A percentile compares a stretch with the other conserved stretches of the same genome.
phyloP scores from a whole-genome alignment of 2,113 vertebrate genomes.

The Panthera tigris region DNA sequence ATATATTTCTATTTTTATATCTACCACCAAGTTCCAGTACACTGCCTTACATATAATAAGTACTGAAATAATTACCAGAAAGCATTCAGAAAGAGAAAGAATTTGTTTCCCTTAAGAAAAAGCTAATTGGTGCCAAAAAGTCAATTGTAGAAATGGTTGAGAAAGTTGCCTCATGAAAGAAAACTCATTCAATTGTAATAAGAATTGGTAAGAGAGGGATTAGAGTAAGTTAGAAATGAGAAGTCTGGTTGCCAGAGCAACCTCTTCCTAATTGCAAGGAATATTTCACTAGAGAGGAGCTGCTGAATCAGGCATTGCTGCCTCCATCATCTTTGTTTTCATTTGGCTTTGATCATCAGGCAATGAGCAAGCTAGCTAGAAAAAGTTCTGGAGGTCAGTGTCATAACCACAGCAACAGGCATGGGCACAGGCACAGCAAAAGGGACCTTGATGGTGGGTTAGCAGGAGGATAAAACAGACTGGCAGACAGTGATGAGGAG shows the following conservation, averaged over 20 bases:
- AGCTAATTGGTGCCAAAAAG: constrained; percentile 38
- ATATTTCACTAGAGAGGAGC: background rate
- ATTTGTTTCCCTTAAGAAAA: constrained; percentile 47
- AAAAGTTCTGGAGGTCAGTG: constrained; percentile 5
- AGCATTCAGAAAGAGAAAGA: constrained; percentile 20
- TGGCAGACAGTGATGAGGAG: background rate
- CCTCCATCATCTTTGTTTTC: constrained; percentile 56
- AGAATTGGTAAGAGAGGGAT: constrained; percentile 61
- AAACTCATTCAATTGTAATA: constrained; percentile 53
- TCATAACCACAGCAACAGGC: constrained; percentile 16
- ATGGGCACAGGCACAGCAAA: background rate
- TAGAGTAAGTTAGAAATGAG: constrained; percentile 58
- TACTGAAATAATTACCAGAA: constrained; percentile 25
- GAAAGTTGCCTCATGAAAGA: constrained; percentile 54
- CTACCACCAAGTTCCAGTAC: background rate
- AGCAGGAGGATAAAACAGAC: background rate
- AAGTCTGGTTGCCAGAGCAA: constrained; percentile 65
- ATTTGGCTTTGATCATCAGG: constrained; percentile 59
- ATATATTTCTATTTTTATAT: background rate
- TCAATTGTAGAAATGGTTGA: constrained; percentile 41
- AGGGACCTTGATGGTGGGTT: background rate
- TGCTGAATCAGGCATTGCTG: background rate
- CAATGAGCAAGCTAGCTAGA: constrained; percentile 32
- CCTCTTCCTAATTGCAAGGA: constrained; percentile 54
- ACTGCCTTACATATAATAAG: constrained; percentile 9